phyloP scores from a whole-genome alignment of 2,797 vertebrate genomes.

The Oryzias dopingdopingensis region DNA sequence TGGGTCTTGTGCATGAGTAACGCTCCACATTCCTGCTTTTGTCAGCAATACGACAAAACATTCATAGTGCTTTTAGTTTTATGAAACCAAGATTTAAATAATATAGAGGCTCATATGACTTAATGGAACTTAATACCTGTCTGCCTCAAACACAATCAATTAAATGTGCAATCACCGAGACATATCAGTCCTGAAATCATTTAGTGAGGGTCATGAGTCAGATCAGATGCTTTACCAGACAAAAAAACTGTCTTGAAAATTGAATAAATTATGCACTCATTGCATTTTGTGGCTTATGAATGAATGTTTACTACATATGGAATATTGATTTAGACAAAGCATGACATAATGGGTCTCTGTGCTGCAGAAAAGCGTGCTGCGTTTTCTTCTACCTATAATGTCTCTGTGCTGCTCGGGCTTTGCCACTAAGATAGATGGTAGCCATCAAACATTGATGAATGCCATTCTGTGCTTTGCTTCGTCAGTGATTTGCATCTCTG shows the following conservation, averaged over 20 bases:
- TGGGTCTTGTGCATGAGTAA: background rate
- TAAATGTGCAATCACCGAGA: conserved; percentile 26
- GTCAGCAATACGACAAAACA: background rate
- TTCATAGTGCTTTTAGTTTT: background rate
- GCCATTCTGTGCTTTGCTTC: conserved; percentile 56
- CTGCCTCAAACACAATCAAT: conserved; percentile 3
- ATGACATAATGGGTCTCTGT: conserved; percentile 26
- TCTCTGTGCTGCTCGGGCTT: conserved; percentile 21
- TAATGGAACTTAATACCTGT: no score
- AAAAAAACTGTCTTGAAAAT: conserved; percentile 21
- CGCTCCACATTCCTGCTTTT: background rate
- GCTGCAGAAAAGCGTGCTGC: conserved; percentile 9
- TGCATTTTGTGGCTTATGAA: conserved; percentile 30
- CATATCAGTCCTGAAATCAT: conserved; percentile 21
- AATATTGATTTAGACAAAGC: conserved; percentile 38
- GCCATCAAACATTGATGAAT: conserved; percentile 75
- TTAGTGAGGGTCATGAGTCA: conserved; percentile 14
- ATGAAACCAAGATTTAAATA: conserved; percentile 4
- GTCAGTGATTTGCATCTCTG: conserved; percentile 56
- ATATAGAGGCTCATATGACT: no score
- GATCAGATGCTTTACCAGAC: conserved; percentile 28
- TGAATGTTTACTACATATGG: conserved; percentile 30
- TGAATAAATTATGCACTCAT: conserved; percentile 20
- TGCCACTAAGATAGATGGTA: conserved; percentile 39
- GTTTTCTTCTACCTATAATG: conserved; percentile 17